These are phyloP conservation scores for Parnassius smintheus DNA, from an alignment of 2,888 invertebrate genomes.

Conservation along the genomic window DNA sequence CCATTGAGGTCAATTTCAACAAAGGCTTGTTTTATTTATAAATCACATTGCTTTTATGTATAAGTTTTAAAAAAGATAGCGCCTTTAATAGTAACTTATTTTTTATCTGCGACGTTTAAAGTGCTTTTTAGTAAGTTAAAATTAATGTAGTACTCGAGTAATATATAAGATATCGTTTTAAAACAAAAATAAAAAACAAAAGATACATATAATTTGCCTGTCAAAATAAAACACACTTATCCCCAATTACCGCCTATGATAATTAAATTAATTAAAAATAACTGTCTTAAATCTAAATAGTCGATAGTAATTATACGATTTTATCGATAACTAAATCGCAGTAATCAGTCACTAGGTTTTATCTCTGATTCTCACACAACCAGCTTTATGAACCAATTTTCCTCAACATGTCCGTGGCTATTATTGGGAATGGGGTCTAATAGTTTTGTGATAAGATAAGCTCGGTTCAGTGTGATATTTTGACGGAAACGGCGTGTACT, in stretches of 20 bases:
- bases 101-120: no score
- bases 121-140: no score
- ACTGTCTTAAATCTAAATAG: conserved; percentile 13
- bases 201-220: no score
- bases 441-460: conserved; percentile 59
- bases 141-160: no score
- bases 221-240: conserved; percentile 9
- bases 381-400: conserved; percentile 49
- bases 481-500: conserved; percentile 31
- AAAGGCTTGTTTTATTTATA: no score
- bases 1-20: no score
- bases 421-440: conserved; percentile 52
- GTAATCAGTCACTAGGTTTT: conserved; percentile 53
- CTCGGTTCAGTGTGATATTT: conserved; percentile 34
- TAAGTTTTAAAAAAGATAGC: no score
- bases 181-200: no score
- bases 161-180: no score
- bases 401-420: conserved; percentile 47
- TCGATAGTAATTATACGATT: conserved; percentile 17
- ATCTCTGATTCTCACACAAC: conserved; percentile 50
- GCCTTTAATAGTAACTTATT: no score
- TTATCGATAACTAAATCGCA: conserved; percentile 36
- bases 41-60: no score
- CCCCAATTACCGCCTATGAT: conserved; percentile 20
- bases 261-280: conserved; percentile 27